Evolutionary conservation across 2,888 invertebrate genomes (phyloP).

Genomic region (Hyppa rectilinea): DNA sequence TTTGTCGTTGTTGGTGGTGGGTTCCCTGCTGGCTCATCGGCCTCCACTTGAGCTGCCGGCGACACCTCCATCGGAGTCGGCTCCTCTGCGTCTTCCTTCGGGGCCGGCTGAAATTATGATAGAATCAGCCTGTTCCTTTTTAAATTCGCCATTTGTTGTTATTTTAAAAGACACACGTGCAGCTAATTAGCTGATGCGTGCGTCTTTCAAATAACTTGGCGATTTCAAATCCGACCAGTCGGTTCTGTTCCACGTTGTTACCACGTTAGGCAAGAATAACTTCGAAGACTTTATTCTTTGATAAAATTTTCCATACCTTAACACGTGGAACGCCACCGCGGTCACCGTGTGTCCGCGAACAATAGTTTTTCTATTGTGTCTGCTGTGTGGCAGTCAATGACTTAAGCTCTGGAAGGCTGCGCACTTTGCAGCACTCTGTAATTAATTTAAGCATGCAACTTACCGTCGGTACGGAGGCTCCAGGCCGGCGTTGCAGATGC

Average conservation of each 20-base stretch:
- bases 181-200: not conserved
- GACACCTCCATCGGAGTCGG: constrained; percentile 68
- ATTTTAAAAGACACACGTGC: not conserved
- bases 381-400: too few species aligned
- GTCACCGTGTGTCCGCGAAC: too few species aligned
- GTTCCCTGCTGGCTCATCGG: constrained; percentile 47
- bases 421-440: not conserved
- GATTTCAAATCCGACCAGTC: not conserved
- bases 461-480: constrained; percentile 43
- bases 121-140: not conserved
- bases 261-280: not conserved
- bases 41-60: constrained; percentile 23
- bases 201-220: not conserved
- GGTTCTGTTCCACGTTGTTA: not conserved
- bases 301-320: too few species aligned
- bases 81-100: constrained; percentile 11
- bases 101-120: constrained; percentile 28
- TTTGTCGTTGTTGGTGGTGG: constrained; percentile 11
- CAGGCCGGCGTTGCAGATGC: constrained; percentile 62
- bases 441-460: constrained; percentile 20
- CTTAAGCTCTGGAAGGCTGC: not conserved
- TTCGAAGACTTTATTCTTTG: not conserved
- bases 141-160: not conserved
- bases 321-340: too few species aligned
- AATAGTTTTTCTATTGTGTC: too few species aligned